phyloP scores from a whole-genome alignment of 2,888 invertebrate species.

The Nematopogon swammerdamellus region DNA sequence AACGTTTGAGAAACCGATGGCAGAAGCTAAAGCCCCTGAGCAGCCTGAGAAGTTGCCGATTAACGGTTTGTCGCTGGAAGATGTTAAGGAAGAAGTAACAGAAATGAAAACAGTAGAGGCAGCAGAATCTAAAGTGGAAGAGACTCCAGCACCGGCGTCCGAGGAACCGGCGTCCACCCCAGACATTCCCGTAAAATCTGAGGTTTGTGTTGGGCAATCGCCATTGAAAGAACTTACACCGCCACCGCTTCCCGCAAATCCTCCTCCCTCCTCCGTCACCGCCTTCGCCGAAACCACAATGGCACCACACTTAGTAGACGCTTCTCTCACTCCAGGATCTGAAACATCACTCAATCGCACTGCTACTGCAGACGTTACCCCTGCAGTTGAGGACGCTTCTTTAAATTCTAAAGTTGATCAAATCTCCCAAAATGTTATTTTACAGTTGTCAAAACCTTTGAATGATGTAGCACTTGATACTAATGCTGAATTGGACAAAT shows the following conservation, averaged over 20 bases:
- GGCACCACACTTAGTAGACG: conserved; percentile 51
- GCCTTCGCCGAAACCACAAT: conserved; percentile 69
- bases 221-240: conserved; percentile 64
- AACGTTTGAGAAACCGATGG: conserved; percentile 17
- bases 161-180: conserved; percentile 33
- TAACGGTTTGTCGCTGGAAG: conserved; percentile 40
- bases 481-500: too few relatives aligned
- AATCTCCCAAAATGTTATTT: neutral
- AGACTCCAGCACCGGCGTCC: conserved; percentile 17
- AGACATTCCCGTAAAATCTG: conserved; percentile 45
- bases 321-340: conserved; percentile 3
- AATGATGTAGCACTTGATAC: neutral
- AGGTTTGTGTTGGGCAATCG: conserved; percentile 56
- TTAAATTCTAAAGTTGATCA: neutral
- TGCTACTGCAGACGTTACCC: neutral
- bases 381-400: neutral
- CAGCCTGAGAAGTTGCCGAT: conserved; percentile 38
- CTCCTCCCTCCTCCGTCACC: conserved; percentile 72
- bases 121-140: conserved; percentile 31
- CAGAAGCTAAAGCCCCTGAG: conserved; percentile 21
- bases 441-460: neutral
- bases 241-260: conserved; percentile 70
- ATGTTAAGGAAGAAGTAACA: conserved; percentile 24
- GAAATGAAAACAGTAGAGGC: conserved; percentile 17
- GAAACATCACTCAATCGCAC: neutral